phyloP scores from a whole-genome alignment of 2,888 invertebrate genomes.

The Tethea ocularis region DNA sequence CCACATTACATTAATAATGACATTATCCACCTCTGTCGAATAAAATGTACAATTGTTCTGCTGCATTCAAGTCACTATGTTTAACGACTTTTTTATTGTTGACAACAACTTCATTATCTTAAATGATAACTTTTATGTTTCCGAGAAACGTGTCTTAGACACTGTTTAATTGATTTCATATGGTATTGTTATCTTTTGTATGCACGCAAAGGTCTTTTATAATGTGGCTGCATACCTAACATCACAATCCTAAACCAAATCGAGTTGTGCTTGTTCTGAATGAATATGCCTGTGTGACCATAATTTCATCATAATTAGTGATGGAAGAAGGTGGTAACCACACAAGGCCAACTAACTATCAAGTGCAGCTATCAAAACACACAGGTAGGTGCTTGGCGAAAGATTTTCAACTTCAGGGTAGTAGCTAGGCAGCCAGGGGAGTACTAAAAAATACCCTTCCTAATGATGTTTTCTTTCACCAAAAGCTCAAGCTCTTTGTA shows the following conservation, averaged over 20 bases:
- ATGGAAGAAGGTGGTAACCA: no score
- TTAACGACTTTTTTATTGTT: conserved; percentile 19
- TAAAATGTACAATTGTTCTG: conserved; percentile 8
- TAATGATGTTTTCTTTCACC: no score
- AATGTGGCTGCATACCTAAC: background rate
- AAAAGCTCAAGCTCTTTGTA: no score
- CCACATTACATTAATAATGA: background rate
- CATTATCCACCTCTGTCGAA: background rate
- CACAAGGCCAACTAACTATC: no score
- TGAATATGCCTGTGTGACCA: no score
- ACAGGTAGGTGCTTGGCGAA: no score
- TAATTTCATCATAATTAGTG: no score
- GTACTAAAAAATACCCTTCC: no score
- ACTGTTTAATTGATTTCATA: conserved; percentile 1
- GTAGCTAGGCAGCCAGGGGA: no score
- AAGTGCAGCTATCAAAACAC: no score
- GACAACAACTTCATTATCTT: conserved; percentile 12
- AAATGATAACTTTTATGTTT: conserved; percentile 5
- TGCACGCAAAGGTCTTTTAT: background rate
- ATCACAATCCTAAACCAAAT: background rate
- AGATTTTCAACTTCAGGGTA: no score
- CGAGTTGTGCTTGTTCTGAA: no score
- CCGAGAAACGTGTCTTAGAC: background rate
- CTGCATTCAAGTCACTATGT: conserved; percentile 11
- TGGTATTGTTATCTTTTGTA: background rate